A percentile compares a stretch with the other conserved stretches of the same genome.
phyloP scores from a whole-genome alignment of 2,797 vertebrate species.

The Gymnoscopelus microlampas region DNA sequence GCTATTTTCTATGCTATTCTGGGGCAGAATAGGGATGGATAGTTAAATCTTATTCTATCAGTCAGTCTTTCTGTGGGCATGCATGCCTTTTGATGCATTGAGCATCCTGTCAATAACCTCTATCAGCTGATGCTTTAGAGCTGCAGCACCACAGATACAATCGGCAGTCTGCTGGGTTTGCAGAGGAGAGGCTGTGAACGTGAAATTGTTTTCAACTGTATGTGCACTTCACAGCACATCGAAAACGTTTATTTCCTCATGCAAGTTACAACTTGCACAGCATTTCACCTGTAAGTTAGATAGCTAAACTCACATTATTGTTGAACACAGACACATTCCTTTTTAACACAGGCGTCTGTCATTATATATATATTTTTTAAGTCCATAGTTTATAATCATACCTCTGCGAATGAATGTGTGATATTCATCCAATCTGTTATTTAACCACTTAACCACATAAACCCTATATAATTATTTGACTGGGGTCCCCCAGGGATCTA shows the following conservation, averaged over 20 bases:
- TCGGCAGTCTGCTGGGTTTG: constrained; percentile 13
- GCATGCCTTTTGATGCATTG: constrained; percentile 21
- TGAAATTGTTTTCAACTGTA: not conserved
- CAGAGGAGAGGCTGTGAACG: not conserved
- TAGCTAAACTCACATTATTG: too few relatives aligned
- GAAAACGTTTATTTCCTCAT: not conserved
- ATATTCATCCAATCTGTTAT: not conserved
- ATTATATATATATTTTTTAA: too few relatives aligned
- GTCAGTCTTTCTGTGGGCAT: not conserved
- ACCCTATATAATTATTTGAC: not conserved
- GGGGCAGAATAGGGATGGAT: too few relatives aligned
- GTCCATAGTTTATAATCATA: too few relatives aligned
- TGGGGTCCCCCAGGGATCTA: too few relatives aligned
- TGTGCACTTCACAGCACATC: not conserved
- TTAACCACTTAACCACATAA: not conserved
- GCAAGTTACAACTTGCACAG: not conserved
- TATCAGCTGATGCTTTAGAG: constrained; percentile 37
- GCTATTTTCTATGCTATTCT: too few relatives aligned
- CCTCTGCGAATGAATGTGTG: not conserved
- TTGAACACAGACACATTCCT: too few relatives aligned
- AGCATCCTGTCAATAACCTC: constrained; percentile 50
- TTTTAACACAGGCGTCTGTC: too few relatives aligned
- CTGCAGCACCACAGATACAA: constrained; percentile 41
- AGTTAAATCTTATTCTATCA: too few relatives aligned
- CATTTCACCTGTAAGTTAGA: too few relatives aligned